Percentiles rank a stretch among this genome's conserved stretches.
Conservation (phyloP, 2,888 invertebrate genomes). For the Nesidiocoris tenuis region DNA sequence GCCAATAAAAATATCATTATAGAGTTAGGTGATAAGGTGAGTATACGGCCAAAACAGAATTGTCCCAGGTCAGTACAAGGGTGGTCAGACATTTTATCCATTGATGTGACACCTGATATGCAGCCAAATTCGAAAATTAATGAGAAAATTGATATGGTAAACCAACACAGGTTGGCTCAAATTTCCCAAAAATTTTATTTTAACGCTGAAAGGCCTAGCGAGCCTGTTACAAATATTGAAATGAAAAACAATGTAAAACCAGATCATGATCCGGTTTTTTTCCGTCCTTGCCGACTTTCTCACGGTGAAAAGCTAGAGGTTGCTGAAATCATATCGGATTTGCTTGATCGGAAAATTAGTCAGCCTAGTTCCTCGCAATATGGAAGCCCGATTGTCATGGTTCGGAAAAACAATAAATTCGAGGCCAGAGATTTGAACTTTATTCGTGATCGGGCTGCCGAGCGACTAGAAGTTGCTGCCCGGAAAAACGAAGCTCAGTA, state of each 20-base stretch:
- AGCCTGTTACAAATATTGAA: conserved; percentile 2
- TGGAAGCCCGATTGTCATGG: neutral
- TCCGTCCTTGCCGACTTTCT: neutral
- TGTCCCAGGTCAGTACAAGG: too few species aligned
- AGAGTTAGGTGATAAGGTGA: neutral
- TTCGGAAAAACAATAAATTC: neutral
- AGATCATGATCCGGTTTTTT: neutral
- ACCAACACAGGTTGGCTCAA: neutral
- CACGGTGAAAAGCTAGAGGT: neutral
- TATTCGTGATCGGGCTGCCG: neutral
- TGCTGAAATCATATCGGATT: neutral
- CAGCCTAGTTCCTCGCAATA: neutral
- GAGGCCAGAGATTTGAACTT: neutral
- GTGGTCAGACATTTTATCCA: conserved; percentile 5
- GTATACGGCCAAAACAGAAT: too few species aligned
- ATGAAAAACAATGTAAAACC: neutral
- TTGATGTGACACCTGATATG: neutral
- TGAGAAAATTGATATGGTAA: neutral
- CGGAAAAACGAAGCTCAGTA: neutral
- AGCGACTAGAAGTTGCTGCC: neutral
- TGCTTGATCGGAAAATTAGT: neutral
- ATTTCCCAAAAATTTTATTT: neutral
- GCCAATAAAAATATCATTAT: neutral
- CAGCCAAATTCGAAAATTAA: neutral
- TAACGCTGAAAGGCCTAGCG: neutral